Conservation (phyloP, 1,140 invertebrate species). For the Drosophila funebris region DNA sequence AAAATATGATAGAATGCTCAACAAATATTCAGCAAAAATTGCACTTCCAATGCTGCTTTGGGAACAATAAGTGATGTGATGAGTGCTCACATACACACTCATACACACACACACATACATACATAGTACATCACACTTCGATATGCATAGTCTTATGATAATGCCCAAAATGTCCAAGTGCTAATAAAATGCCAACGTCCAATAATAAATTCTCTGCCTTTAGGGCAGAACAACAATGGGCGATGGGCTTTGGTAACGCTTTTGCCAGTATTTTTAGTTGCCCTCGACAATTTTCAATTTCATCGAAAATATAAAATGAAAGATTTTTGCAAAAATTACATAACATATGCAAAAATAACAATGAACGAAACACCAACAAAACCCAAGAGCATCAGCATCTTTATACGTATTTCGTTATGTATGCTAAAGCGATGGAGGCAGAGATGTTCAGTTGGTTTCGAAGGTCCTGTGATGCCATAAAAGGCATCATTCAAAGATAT, state of each 20-base stretch:
- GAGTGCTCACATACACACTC: neutral
- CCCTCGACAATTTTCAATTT: conserved; percentile 41
- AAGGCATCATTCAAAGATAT: neutral
- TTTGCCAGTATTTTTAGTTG: conserved; percentile 13
- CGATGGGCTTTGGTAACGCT: neutral
- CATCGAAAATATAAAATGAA: conserved; percentile 33
- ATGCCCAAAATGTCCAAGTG: conserved; percentile 41
- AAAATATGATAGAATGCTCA: conserved; percentile 39
- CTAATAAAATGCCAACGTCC: conserved; percentile 40
- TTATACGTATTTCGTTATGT: conserved; percentile 14
- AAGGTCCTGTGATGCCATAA: neutral
- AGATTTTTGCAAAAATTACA: conserved; percentile 46
- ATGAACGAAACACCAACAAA: conserved; percentile 15
- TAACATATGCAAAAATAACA: conserved; percentile 31
- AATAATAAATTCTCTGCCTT: conserved; percentile 11
- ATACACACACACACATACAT: neutral
- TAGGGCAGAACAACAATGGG: conserved; percentile 17
- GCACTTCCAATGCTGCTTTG: conserved; percentile 8
- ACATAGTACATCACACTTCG: conserved; percentile 4
- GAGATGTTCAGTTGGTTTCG: neutral
- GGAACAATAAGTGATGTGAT: conserved; percentile 32
- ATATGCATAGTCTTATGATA: conserved; percentile 40
- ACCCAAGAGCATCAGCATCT: conserved; percentile 26
- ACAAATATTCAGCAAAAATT: conserved; percentile 37
- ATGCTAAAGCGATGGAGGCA: neutral